A percentile compares a stretch with the other conserved stretches of the same genome.
Evolutionary conservation across 2,113 vertebrate genomes (phyloP).

Genomic region (Oncorhynchus masou): DNA sequence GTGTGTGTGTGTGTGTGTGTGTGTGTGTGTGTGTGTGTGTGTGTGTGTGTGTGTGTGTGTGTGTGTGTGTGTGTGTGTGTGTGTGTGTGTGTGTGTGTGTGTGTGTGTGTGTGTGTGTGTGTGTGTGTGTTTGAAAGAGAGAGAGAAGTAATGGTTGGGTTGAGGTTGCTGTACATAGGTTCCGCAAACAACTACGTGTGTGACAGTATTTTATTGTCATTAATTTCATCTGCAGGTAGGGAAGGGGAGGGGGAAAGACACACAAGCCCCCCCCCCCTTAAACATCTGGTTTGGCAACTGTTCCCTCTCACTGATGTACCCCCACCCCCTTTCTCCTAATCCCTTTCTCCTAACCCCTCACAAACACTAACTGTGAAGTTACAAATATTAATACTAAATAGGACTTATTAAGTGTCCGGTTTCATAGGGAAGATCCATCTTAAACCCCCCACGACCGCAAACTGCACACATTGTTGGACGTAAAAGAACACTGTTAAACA

Average conservation of each 20-base stretch:
- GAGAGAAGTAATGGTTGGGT: neutral
- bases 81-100: no score
- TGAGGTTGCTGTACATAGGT: neutral
- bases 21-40: neutral
- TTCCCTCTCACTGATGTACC: constrained; percentile 46
- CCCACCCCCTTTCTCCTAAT: constrained; percentile 43
- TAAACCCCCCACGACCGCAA: no score
- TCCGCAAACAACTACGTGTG: neutral
- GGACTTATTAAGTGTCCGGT: neutral
- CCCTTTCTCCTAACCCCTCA: neutral
- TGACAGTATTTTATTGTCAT: neutral
- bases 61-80: no score
- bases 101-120: no score
- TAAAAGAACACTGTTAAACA: no score
- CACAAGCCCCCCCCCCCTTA: neutral
- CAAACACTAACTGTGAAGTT: neutral
- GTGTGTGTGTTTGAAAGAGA: no score
- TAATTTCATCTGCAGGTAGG: neutral
- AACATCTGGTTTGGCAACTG: constrained; percentile 68
- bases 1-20: constrained; percentile 16
- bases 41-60: no score
- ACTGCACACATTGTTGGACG: no score
- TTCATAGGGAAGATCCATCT: no score
- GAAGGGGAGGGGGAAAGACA: neutral
- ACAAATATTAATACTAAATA: no score